Conservation (phyloP, 92 coral and sea anemone species). For the Ricordea florida region DNA sequence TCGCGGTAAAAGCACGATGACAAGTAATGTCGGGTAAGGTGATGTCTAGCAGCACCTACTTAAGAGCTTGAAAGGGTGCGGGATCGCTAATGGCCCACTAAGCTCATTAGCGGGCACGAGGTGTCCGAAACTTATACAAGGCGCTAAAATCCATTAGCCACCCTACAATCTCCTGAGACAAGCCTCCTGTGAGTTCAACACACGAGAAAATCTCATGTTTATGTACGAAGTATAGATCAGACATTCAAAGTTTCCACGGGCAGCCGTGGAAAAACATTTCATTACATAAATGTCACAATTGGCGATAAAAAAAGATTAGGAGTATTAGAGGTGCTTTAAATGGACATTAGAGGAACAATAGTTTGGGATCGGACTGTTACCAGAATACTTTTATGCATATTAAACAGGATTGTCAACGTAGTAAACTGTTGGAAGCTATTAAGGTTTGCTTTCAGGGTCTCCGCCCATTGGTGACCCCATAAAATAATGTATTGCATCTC, state of each 20-base stretch:
- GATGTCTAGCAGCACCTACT: slow-evolving; percentile 7
- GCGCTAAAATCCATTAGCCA: slow-evolving; percentile 35
- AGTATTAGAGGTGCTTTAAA: slow-evolving; percentile 36
- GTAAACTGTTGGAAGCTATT: slow-evolving; percentile 14
- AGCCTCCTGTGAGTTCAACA: neutral
- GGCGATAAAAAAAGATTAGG: slow-evolving; percentile 45
- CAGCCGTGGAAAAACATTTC: neutral
- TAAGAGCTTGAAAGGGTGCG: neutral
- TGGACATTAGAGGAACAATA: slow-evolving; percentile 22
- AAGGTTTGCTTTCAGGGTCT: neutral
- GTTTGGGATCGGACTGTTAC: slow-evolving; percentile 10
- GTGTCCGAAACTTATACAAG: neutral
- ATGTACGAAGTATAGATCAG: too few relatives aligned
- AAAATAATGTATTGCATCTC: slow-evolving; percentile 20
- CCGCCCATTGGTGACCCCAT: slow-evolving; percentile 42
- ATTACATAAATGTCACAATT: slow-evolving; percentile 30
- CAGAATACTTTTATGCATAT: slow-evolving; percentile 31
- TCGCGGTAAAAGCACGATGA: slow-evolving; percentile 47
- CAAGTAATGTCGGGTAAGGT: slow-evolving; percentile 14
- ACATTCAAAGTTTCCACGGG: too few relatives aligned
- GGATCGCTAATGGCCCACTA: neutral
- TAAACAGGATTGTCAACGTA: slow-evolving; percentile 4
- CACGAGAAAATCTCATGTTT: neutral
- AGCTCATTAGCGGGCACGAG: neutral
- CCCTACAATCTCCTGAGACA: neutral